Percentiles rank a stretch among this genome's conserved stretches.
These are phyloP conservation scores for Aptenodytes forsteri DNA, from an alignment of 2,113 vertebrate species.

Conservation along the genomic window DNA sequence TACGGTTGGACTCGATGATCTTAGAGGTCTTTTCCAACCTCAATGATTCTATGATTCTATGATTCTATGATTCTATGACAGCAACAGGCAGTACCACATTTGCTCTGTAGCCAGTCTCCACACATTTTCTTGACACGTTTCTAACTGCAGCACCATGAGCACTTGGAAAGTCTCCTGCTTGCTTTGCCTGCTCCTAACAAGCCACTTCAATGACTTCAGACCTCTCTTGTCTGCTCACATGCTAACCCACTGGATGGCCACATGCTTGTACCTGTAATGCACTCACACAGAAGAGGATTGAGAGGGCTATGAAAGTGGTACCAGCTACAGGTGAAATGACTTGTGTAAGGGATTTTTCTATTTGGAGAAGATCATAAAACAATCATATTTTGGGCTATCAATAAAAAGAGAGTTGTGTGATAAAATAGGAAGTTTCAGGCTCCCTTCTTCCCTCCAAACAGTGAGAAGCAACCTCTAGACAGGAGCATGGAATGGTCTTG, in stretches of 20 bases:
- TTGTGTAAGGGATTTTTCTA: background rate
- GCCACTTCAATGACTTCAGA: background rate
- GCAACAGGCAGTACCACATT: background rate
- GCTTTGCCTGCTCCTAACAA: background rate
- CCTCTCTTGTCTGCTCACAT: background rate
- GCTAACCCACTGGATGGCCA: background rate
- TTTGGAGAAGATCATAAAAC: background rate
- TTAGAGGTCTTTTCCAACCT: too few relatives aligned
- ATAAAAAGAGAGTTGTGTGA: background rate
- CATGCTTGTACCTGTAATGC: background rate
- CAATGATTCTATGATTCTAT: too few relatives aligned
- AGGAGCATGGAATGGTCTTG: background rate
- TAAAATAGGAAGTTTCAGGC: background rate
- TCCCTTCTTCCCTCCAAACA: background rate
- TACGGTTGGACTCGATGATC: too few relatives aligned
- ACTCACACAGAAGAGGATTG: background rate
- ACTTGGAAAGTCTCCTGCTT: background rate
- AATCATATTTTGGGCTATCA: background rate
- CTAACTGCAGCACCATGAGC: background rate
- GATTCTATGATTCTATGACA: too few relatives aligned
- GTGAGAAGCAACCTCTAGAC: background rate
- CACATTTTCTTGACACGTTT: background rate
- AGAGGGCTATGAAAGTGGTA: background rate
- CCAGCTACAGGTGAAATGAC: background rate
- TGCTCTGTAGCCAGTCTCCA: background rate